Evolutionary conservation across 53 echinoderm and acorn worm genomes (phyloP), one percentile per base, ranked within the genome.

Genomic region (Mesocentrotus franciscanus): DNA sequence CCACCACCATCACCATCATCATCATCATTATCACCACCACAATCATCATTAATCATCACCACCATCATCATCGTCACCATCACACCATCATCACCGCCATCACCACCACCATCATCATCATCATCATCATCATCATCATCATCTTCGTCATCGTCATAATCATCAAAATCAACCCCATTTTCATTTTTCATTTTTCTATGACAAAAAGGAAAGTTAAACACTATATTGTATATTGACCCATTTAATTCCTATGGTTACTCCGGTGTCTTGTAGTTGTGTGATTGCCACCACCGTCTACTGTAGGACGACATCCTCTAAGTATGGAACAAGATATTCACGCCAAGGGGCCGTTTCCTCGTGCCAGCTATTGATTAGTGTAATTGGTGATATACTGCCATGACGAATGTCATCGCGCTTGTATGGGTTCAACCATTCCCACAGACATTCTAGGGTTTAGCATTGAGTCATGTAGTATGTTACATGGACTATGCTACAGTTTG

Each of bases 241-340:
- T 8, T 76, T 33, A 30, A 76, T 26, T 32, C 76, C 12, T 30
- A 12, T 76, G 76, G 49, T 14, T 30, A 33, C 10, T n/a, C 4
- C 14, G 33, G 2, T 76, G 76, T 33, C 14, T 30, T 76, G 30
- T 30, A 76, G 33, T 14, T 33, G 30, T 76, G 27, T 33, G 76
- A 33, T 76, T 76, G 15, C 76, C 76, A 76, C 64, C 64, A 64
- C 32, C 76, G 14, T 76, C 13, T 76, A 76, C 33, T 12, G 33
- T 33, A 33, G 76, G 76, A 84, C 55, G 10, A 39, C 49, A 84
- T 84, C 39, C 14, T 18, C 27, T 85, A 16, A 58, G 58, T 87
- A 58, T 58, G 87, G 87, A 27, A n/a, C 57, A 87, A 87, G 87
- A 58, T 87, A 87, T 87, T 87, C 87, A 87, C 58, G 87, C 87